These are phyloP conservation scores for Chloebia gouldiae DNA, from an alignment of 2,113 vertebrate genomes.

Conservation along the genomic window DNA sequence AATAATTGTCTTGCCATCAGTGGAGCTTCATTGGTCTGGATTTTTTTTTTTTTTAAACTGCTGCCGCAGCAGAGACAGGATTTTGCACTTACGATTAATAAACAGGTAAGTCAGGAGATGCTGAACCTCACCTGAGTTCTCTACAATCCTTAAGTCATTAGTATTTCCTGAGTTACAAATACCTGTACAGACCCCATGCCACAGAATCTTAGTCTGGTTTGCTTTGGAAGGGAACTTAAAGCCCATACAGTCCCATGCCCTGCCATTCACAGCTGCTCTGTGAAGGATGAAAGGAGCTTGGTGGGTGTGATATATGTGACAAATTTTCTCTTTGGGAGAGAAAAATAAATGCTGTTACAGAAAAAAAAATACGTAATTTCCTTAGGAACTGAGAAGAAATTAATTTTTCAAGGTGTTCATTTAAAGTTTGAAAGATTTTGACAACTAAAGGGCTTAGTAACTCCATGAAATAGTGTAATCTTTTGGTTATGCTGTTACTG, in stretches of 20 bases:
- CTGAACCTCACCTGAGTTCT: not conserved
- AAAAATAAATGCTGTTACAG: not conserved
- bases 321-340: not conserved
- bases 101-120: not conserved
- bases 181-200: not conserved
- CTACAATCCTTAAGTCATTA: not conserved
- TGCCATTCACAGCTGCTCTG: not conserved
- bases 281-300: not conserved
- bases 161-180: not conserved
- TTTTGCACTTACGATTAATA: not conserved
- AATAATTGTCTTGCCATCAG: not conserved
- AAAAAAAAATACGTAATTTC: not conserved
- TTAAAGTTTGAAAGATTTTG: conserved; percentile 63
- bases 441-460: conserved; percentile 52
- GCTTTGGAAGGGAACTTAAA: not conserved
- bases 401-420: conserved; percentile 47
- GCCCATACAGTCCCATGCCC: no score
- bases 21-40: not conserved
- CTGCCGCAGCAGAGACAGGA: not conserved
- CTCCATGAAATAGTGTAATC: conserved; percentile 36
- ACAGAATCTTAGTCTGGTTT: not conserved
- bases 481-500: conserved; percentile 36
- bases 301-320: not conserved
- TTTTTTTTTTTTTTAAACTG: not conserved
- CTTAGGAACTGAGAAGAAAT: not conserved